Evolutionary conservation across 2,888 invertebrate species (phyloP), one percentile per base, ranked within the genome.

Genomic region (Notocelia uddmanniana): DNA sequence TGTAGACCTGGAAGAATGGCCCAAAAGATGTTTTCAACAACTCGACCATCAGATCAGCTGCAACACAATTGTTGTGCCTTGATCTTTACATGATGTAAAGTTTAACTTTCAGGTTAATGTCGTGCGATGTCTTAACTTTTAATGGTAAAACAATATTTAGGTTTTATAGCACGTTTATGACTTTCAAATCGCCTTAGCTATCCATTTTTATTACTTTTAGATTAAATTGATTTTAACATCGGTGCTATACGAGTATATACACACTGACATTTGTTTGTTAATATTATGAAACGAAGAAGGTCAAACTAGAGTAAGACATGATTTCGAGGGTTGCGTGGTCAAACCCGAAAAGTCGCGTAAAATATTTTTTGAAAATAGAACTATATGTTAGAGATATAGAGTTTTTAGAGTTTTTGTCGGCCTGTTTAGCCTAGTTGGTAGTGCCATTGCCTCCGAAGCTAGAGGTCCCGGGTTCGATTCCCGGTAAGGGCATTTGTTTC

Each of bases 71-170:
- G 15, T 21, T 2, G 3, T 18, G 57, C 34, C n/a, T 18, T 34
- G 57, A 10, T 57, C 31, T 18, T 18, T 21, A n/a, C 0, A 3
- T 52, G 31, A 3, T 52, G 31, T 18, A 8, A 41, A 21, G 45
- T n/a, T 48, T 21, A 31, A 37, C n/a, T 58, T 69, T 64, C 55
- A 50, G 37, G 34, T 57, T 57, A 69, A 50, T 69, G 15, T 63
- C 13, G 19, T 41, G 50, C n/a, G 13, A 34, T 64, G 37, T 37
- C 57, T 48, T 64, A 69, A 69, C 54, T n/a, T 18, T n/a, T 23
- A 55, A 58, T 50, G 50, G 37, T n/a, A 26, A 23, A 64, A 45
- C 18, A 18, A 69, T 63, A 63, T 57, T 37, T 64, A 34, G 21
- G 57, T 23, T 1, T 48, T 48, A 57, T 50, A 68, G 34, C 31